phyloP scores from a whole-genome alignment of 1,140 invertebrate genomes.

The Batillaria attramentaria region DNA sequence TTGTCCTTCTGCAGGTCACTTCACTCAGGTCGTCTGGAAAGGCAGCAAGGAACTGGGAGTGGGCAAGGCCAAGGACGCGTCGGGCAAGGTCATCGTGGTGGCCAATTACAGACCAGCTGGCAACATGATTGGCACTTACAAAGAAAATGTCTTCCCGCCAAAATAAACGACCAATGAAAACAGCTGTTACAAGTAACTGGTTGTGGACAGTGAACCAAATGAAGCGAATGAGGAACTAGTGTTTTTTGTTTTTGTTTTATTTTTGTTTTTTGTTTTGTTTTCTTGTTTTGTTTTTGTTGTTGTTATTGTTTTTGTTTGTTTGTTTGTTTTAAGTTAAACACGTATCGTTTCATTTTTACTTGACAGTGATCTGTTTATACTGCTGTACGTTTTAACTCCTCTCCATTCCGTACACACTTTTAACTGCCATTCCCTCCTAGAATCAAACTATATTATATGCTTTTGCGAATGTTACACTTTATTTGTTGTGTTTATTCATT shows the following conservation, averaged over 20 bases:
- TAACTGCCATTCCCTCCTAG: too few species aligned
- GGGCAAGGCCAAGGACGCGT: conserved; percentile 83
- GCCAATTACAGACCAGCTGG: conserved; percentile 86
- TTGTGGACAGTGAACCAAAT: neutral
- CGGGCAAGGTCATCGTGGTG: conserved; percentile 80
- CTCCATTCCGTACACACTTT: too few species aligned
- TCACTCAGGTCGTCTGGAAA: conserved; percentile 93
- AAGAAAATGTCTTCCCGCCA: conserved; percentile 83
- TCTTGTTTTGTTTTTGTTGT: neutral
- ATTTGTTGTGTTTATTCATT: too few species aligned
- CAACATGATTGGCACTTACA: conserved; percentile 83
- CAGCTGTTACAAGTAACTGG: neutral
- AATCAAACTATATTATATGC: too few species aligned
- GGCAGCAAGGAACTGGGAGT: conserved; percentile 84
- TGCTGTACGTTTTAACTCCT: too few species aligned
- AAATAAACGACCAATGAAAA: conserved; percentile 1
- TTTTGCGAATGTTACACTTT: too few species aligned
- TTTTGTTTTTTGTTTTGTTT: neutral
- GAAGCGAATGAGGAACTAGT: neutral
- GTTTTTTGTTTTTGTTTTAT: too few species aligned
- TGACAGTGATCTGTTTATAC: neutral
- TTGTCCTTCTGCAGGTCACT: conserved; percentile 79
- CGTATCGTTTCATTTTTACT: neutral
- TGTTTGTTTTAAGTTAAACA: neutral
- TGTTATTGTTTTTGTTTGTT: too few species aligned